These are phyloP conservation scores for Sebastes ruberrimus DNA, from an alignment of 2,797 vertebrate species.

Conservation along the genomic window DNA sequence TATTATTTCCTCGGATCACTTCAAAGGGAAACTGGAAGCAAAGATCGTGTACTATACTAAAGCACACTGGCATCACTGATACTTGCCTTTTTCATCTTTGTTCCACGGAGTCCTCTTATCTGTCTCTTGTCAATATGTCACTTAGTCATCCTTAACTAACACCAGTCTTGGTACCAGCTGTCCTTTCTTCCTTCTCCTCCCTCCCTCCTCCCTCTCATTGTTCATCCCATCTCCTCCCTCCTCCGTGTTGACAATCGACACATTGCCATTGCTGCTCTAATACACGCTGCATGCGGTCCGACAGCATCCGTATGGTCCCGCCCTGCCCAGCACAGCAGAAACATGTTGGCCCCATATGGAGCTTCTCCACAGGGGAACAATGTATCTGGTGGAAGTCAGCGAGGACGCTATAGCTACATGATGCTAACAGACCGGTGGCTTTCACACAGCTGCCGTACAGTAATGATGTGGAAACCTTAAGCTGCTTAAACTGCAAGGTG, in stretches of 20 bases:
- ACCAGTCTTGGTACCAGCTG: constrained; percentile 55
- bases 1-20: constrained; percentile 58
- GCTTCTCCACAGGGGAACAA: constrained; percentile 35
- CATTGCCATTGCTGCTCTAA: constrained; percentile 35
- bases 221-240: constrained; percentile 20
- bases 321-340: constrained; percentile 32
- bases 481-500: constrained; percentile 55
- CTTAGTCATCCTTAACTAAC: constrained; percentile 67
- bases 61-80: constrained; percentile 39
- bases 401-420: constrained; percentile 17
- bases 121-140: constrained; percentile 68
- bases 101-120: constrained; percentile 47
- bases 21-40: constrained; percentile 63
- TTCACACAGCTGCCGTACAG: background rate
- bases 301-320: constrained; percentile 44
- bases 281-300: constrained; percentile 20
- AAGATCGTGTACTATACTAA: constrained; percentile 53
- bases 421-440: constrained; percentile 18
- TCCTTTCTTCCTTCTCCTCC: constrained; percentile 1
- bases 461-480: constrained; percentile 37
- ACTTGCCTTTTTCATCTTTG: constrained; percentile 56
- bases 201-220: constrained; percentile 11
- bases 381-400: constrained; percentile 34
- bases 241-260: constrained; percentile 44
- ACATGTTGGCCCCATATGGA: constrained; percentile 63